phyloP scores from a whole-genome alignment of 2,888 invertebrate species.

The Morpho deidamia region DNA sequence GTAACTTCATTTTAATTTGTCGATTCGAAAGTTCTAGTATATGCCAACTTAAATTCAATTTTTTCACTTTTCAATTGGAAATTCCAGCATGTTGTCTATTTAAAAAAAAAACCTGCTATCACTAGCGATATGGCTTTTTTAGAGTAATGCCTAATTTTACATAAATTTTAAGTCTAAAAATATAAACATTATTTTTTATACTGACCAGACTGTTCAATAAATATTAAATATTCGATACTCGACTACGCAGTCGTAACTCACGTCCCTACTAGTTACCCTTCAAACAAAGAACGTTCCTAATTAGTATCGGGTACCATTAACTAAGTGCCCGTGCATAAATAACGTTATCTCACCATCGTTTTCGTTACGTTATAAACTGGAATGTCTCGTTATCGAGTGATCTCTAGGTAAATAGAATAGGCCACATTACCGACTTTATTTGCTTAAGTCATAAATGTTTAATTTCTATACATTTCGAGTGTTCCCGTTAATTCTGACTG shows the following conservation, averaged over 20 bases:
- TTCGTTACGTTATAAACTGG: conserved; percentile 29
- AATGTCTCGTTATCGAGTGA: conserved; percentile 23
- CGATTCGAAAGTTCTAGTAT: too few species aligned
- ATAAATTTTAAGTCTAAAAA: too few species aligned
- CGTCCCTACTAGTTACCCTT: conserved; percentile 16
- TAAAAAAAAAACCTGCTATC: too few species aligned
- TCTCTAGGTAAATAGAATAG: conserved; percentile 16
- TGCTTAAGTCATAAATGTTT: conserved; percentile 14
- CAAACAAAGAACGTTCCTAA: conserved; percentile 36
- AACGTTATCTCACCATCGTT: conserved; percentile 28
- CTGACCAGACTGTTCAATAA: too few species aligned
- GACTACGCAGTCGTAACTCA: neutral
- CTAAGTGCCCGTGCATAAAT: conserved; percentile 36
- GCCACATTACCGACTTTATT: conserved; percentile 16
- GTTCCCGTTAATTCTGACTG: neutral
- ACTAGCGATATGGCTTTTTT: too few species aligned
- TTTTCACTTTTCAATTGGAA: too few species aligned
- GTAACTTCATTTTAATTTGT: too few species aligned
- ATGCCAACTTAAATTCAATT: too few species aligned
- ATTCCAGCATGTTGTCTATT: too few species aligned
- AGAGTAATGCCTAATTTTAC: too few species aligned
- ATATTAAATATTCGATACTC: too few species aligned
- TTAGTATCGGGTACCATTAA: conserved; percentile 35
- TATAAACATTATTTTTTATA: too few species aligned
- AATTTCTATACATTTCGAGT: conserved; percentile 1